These are phyloP conservation scores for Drosophila gaucha DNA, from an alignment of 2,888 invertebrate genomes.

Conservation along the genomic window DNA sequence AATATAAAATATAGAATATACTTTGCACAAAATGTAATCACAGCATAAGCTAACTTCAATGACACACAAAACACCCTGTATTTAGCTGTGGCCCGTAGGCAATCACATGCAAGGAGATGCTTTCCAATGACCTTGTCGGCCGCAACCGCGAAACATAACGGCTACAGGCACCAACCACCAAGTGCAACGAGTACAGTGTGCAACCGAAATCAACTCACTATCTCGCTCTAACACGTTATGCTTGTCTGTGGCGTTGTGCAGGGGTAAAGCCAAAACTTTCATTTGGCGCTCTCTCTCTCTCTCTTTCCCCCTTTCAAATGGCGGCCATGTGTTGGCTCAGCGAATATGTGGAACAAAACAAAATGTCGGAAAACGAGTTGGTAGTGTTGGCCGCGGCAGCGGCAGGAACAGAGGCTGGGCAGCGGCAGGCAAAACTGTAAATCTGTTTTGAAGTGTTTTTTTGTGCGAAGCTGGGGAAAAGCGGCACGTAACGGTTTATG, in stretches of 20 bases:
- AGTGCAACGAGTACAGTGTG: conserved; percentile 21
- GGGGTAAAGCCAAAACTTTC: conserved; percentile 35
- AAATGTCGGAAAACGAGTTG: conserved; percentile 57
- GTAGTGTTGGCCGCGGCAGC: conserved; percentile 9
- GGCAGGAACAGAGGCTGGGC: neutral
- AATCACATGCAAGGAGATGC: conserved; percentile 48
- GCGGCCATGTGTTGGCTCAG: conserved; percentile 46
- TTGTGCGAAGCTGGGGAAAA: conserved; percentile 12
- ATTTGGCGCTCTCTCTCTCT: conserved; percentile 7
- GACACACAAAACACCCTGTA: conserved; percentile 64
- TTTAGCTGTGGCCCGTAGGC: conserved; percentile 48
- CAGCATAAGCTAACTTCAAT: neutral
- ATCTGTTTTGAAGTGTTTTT: conserved; percentile 25
- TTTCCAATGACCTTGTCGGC: conserved; percentile 79
- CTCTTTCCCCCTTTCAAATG: conserved; percentile 16
- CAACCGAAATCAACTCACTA: conserved; percentile 9
- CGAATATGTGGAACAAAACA: conserved; percentile 73
- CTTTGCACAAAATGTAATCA: neutral
- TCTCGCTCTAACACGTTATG: neutral
- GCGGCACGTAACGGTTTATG: conserved; percentile 65
- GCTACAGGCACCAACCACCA: conserved; percentile 13
- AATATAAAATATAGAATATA: neutral
- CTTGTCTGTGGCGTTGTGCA: conserved; percentile 28
- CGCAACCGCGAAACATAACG: conserved; percentile 33
- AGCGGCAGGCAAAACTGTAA: conserved; percentile 13